phyloP scores from a whole-genome alignment of 2,888 invertebrate genomes.

The Ichneumoninae sp. region DNA sequence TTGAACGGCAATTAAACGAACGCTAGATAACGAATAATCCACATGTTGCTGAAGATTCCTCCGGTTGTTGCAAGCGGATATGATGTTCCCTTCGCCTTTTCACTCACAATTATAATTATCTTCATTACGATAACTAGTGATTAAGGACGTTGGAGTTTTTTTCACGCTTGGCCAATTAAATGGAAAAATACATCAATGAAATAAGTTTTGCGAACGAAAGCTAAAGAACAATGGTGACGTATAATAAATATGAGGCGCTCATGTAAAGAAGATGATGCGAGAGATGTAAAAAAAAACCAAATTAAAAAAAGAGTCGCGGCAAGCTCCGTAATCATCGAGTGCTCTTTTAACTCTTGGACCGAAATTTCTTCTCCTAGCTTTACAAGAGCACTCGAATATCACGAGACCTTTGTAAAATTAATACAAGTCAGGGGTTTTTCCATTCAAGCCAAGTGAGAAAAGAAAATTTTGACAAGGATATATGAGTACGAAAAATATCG shows the following conservation, averaged over 20 bases:
- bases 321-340: conserved; percentile 50
- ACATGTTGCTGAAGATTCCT: conserved; percentile 30
- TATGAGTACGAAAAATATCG: conserved; percentile 70
- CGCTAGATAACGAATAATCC: conserved; percentile 12
- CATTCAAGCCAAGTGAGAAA: conserved; percentile 84
- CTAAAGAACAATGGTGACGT: conserved; percentile 50
- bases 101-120: conserved; percentile 15
- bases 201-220: conserved; percentile 45
- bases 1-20: conserved; percentile 20
- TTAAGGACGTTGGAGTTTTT: conserved; percentile 71
- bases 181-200: conserved; percentile 75
- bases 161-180: conserved; percentile 82
- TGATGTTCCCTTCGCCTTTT: conserved; percentile 24
- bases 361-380: neutral
- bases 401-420: conserved; percentile 41
- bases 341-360: neutral
- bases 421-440: conserved; percentile 79
- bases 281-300: conserved; percentile 51
- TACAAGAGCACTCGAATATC: conserved; percentile 50
- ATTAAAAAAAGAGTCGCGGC: conserved; percentile 2
- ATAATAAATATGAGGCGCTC: conserved; percentile 54
- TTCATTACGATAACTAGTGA: conserved; percentile 34
- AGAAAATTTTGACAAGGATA: conserved; percentile 78
- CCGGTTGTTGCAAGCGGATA: conserved; percentile 22
- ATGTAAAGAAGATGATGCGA: conserved; percentile 71